Evolutionary conservation across 2,888 invertebrate species (phyloP), one percentile per base, ranked within the genome.

Genomic region (Tethea ocularis): DNA sequence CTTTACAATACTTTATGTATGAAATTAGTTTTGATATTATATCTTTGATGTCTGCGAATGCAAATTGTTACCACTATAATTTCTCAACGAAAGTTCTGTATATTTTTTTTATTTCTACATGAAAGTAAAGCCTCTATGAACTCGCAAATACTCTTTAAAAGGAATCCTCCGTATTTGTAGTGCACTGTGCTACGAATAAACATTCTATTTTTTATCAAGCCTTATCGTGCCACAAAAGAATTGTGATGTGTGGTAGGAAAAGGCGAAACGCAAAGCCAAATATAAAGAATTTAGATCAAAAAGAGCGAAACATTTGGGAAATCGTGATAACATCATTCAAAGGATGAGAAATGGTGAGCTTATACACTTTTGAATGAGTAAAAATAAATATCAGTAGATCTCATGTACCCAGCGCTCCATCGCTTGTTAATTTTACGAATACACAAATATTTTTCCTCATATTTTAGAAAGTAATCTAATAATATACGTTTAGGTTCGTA

Each of bases 261-360:
- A 84, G 83, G 85, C 82, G 69, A 78, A 82, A 78, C 74, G 77
- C 82, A 83, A 85, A 87, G 84, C 77, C 80, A 84, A 87, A 87
- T 87, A 85, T 86, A 88, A 86, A 83, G 86, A 87, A 85, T 88
- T 88, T 86, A 86, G 86, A 90, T 89, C 88, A 86, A 87, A 88
- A 90, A 88, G 88, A 87, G 84, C 84, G 86, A 84, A 89, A 89
- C 83, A 88, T 89, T 89, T 84, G 84, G 84, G 82, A 87, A 89
- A 88, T 87, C 80, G 84, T 83, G 87, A 89, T 88, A 88, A 88
- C 85, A 87, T 86, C 88, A 85, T 87, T 89, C 89, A 90, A 89
- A 89, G 85, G 85, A 88, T 88, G 86, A 86, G 81, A 83, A 86
- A 86, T 86, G 82, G 83, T 81, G 79, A 84, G 88, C 81, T 87